phyloP scores from a whole-genome alignment of 2,888 invertebrate genomes.

The Drosophila diplacantha region DNA sequence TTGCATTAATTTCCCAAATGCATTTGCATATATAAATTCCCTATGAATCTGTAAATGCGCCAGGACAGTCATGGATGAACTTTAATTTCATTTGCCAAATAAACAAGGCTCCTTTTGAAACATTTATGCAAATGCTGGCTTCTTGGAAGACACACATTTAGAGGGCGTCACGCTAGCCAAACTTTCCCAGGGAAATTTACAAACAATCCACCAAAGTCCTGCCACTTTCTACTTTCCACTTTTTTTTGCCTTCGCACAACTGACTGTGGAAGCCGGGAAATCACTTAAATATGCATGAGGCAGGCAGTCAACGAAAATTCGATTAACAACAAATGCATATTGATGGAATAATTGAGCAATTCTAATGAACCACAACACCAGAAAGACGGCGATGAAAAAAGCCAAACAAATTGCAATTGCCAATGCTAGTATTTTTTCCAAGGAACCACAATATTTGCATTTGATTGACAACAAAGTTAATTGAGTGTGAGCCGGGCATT shows the following conservation, averaged over 20 bases:
- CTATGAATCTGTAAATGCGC: background rate
- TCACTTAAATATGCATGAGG: slow-evolving; percentile 68
- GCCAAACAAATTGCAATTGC: slow-evolving; percentile 63
- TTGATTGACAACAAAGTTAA: slow-evolving; percentile 74
- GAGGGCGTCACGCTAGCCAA: slow-evolving; percentile 51
- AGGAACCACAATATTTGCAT: slow-evolving; percentile 69
- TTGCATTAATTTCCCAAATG: background rate
- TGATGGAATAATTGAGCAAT: slow-evolving; percentile 76
- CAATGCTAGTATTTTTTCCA: slow-evolving; percentile 18
- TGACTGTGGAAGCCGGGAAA: slow-evolving; percentile 15
- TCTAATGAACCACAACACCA: slow-evolving; percentile 68
- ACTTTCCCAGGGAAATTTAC: slow-evolving; percentile 59
- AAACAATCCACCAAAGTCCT: slow-evolving; percentile 10
- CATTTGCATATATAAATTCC: slow-evolving; percentile 13
- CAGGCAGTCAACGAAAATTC: slow-evolving; percentile 56
- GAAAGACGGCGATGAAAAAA: slow-evolving; percentile 9
- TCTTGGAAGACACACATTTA: slow-evolving; percentile 12
- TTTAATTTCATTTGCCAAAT: slow-evolving; percentile 8
- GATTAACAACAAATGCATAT: slow-evolving; percentile 71
- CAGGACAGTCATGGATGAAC: slow-evolving; percentile 9
- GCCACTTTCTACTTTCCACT: background rate
- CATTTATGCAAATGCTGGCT: slow-evolving; percentile 12
- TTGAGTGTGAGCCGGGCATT: slow-evolving; percentile 65
- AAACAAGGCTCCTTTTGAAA: slow-evolving; percentile 8
- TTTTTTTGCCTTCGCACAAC: slow-evolving; percentile 15